Conservation (phyloP, 2,888 invertebrate species). For the Acanthopleura granulata region DNA sequence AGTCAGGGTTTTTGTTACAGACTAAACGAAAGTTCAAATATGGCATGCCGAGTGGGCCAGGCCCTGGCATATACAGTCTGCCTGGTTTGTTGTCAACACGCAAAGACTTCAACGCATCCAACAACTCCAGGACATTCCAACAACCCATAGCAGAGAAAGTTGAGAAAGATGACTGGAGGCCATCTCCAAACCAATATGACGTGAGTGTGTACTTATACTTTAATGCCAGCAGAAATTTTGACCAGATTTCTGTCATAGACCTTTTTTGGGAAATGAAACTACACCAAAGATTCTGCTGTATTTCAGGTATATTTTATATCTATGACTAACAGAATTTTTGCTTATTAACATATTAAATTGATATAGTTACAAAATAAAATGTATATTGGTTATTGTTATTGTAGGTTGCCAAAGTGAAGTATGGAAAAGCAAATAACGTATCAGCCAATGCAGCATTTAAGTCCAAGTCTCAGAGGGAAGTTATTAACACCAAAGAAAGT, state of each 20-base stretch:
- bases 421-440: constrained; percentile 61
- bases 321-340: no score
- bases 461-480: constrained; percentile 62
- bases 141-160: constrained; percentile 58
- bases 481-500: constrained; percentile 46
- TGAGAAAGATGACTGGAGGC: constrained; percentile 44
- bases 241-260: no score
- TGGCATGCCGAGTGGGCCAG: constrained; percentile 53
- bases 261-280: no score
- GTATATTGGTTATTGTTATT: constrained; percentile 18
- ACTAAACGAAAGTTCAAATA: constrained; percentile 51
- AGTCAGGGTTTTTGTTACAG: constrained; percentile 40
- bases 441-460: constrained; percentile 65
- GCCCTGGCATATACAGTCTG: constrained; percentile 58
- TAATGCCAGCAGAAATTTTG: no score
- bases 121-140: constrained; percentile 59
- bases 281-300: no score
- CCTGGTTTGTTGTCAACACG: constrained; percentile 50
- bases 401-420: constrained; percentile 43
- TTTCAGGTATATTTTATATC: no score
- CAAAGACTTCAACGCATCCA: constrained; percentile 60
- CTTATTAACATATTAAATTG: no score
- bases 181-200: constrained; percentile 67
- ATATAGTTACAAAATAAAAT: neutral
- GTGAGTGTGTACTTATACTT: constrained; percentile 39